phyloP scores from a whole-genome alignment of 2,797 vertebrate species.

The Leptatherina wallacei region DNA sequence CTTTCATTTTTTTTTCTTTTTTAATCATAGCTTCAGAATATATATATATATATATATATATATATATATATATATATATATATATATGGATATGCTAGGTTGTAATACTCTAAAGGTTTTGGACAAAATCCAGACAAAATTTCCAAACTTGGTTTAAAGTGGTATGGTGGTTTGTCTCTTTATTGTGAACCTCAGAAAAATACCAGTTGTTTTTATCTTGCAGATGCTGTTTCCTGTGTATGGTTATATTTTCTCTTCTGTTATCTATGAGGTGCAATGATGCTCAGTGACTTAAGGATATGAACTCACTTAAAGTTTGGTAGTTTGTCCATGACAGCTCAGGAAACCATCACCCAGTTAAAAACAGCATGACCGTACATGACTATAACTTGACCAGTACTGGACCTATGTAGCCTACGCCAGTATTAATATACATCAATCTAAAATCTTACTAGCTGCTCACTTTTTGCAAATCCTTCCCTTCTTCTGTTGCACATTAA shows the following conservation, averaged over 20 bases:
- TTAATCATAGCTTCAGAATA: neutral
- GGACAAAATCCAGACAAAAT: neutral
- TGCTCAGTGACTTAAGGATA: neutral
- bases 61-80: too few relatives aligned
- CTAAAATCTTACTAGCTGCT: too few relatives aligned
- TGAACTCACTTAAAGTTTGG: neutral
- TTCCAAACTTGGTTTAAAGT: constrained; percentile 9
- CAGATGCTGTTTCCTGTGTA: neutral
- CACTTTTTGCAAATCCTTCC: too few relatives aligned
- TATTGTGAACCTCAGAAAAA: constrained; percentile 3
- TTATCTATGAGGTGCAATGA: neutral
- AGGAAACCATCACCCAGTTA: neutral
- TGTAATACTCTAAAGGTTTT: neutral
- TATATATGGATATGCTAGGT: neutral
- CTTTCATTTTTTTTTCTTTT: neutral
- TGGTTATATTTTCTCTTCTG: neutral
- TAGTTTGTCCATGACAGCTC: neutral
- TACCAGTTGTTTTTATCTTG: neutral
- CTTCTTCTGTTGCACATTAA: too few relatives aligned
- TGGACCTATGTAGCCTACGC: too few relatives aligned
- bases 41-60: neutral
- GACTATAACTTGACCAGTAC: too few relatives aligned
- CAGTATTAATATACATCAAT: too few relatives aligned
- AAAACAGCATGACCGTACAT: neutral
- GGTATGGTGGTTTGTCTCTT: neutral